phyloP scores from a whole-genome alignment of 2,113 vertebrate genomes.

The Aviceda subcristata region DNA sequence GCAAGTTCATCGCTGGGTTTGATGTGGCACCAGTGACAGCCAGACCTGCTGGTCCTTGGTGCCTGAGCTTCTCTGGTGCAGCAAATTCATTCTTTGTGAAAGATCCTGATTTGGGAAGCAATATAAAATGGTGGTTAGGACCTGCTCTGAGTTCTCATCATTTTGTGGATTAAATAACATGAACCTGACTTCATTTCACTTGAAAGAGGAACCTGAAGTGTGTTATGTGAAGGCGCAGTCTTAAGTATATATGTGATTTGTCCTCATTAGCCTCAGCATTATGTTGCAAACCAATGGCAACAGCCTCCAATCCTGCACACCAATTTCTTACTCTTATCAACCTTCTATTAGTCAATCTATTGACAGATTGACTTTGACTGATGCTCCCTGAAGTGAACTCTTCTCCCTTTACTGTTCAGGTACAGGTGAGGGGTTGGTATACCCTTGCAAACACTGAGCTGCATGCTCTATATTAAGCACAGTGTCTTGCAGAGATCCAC shows the following conservation, averaged over 20 bases:
- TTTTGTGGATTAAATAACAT: not conserved
- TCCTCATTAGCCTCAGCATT: not conserved
- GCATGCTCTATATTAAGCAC: not conserved
- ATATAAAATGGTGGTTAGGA: accelerated
- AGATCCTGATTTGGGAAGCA: not conserved
- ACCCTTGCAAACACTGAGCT: not conserved
- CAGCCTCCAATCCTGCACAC: not conserved
- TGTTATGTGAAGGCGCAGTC: not conserved
- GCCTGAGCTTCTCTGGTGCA: not conserved
- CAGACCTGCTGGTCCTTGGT: not conserved
- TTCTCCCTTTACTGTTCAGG: not conserved
- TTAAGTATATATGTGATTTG: not conserved
- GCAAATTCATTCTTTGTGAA: not conserved
- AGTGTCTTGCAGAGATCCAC: not conserved
- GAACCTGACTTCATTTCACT: not conserved
- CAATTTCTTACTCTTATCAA: not conserved
- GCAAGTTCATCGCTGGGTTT: not conserved
- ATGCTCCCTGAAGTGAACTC: not conserved
- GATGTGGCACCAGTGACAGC: not conserved
- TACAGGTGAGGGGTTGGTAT: not conserved
- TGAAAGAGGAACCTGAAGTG: not conserved
- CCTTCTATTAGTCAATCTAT: not conserved
- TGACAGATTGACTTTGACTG: not conserved
- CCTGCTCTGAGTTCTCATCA: not conserved
- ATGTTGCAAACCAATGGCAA: not conserved